Percentiles rank a stretch among this genome's conserved stretches.
Conservation (phyloP, 2,888 invertebrate species). For the Orthonychiurus folsomi region DNA sequence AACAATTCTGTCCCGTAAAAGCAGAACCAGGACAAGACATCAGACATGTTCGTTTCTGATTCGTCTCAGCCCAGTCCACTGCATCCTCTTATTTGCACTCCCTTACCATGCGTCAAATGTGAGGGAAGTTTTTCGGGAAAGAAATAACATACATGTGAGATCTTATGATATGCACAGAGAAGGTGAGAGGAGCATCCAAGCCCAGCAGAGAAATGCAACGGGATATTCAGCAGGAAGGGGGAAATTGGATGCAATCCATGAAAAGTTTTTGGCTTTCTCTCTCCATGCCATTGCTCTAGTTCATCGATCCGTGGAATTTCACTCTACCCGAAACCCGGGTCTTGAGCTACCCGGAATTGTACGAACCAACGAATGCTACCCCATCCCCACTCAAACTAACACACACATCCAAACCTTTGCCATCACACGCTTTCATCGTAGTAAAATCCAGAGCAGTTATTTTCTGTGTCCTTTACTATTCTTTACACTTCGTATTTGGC, state of each 20-base stretch:
- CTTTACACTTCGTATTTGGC: no score
- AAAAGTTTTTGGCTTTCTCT: not conserved
- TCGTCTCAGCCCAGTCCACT: no score
- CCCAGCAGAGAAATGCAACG: not conserved
- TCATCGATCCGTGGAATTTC: conserved; percentile 21
- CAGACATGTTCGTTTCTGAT: no score
- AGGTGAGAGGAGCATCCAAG: not conserved
- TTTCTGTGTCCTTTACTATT: no score
- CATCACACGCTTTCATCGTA: no score
- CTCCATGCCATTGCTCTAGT: conserved; percentile 4
- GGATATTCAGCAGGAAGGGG: not conserved
- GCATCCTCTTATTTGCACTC: conserved; percentile 4
- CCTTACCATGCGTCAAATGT: not conserved
- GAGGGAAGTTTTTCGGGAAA: not conserved
- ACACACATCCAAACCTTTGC: no score
- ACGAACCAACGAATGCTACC: not conserved
- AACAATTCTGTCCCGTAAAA: no score
- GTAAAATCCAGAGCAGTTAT: no score
- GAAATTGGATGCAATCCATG: not conserved
- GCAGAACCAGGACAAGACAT: no score
- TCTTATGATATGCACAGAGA: not conserved
- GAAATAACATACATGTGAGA: not conserved
- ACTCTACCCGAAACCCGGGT: not conserved
- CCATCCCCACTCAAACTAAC: no score
- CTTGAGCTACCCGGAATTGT: not conserved